Percentiles rank a stretch among this genome's conserved stretches.
phyloP scores from a whole-genome alignment of 2,113 vertebrate species.

The Gadus macrocephalus region DNA sequence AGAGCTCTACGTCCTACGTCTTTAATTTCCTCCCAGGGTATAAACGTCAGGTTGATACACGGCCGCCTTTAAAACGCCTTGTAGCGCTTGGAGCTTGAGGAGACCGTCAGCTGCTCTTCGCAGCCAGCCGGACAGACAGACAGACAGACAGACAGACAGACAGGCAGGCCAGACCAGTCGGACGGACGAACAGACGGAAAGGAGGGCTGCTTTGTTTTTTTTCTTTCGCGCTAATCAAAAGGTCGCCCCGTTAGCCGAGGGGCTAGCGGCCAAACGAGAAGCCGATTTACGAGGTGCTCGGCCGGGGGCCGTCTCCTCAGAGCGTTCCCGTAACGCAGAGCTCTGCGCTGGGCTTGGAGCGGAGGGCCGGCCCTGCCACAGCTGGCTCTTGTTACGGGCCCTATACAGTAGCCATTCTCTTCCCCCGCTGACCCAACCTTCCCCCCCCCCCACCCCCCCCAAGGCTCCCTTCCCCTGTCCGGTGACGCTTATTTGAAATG shows the following conservation, averaged over 20 bases:
- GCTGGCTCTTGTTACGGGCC: constrained; percentile 89
- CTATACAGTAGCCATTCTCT: constrained; percentile 89
- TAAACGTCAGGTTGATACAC: constrained; percentile 3
- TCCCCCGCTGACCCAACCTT: constrained; percentile 70
- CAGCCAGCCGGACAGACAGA: too few species aligned
- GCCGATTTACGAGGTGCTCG: not conserved
- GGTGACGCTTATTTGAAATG: constrained; percentile 89
- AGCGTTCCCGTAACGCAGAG: not conserved
- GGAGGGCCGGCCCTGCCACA: constrained; percentile 70
- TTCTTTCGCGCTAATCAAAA: constrained; percentile 55
- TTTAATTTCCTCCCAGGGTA: not conserved
- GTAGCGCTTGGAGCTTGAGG: too few species aligned
- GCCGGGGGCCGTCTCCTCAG: not conserved
- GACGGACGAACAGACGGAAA: not conserved
- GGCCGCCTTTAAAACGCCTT: not conserved
- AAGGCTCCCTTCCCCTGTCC: constrained; percentile 64
- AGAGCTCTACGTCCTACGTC: not conserved
- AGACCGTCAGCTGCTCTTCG: too few species aligned
- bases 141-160: too few species aligned
- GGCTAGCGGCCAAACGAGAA: not conserved
- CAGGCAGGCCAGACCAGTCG: too few species aligned
- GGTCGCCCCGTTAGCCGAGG: constrained; percentile 38
- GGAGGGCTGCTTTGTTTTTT: constrained; percentile 25
- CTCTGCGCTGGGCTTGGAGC: not conserved
- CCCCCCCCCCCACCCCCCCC: constrained; percentile 27